Evolutionary conservation across 2,888 invertebrate genomes (phyloP).

Genomic region (Aporophyla lueneburgensis): DNA sequence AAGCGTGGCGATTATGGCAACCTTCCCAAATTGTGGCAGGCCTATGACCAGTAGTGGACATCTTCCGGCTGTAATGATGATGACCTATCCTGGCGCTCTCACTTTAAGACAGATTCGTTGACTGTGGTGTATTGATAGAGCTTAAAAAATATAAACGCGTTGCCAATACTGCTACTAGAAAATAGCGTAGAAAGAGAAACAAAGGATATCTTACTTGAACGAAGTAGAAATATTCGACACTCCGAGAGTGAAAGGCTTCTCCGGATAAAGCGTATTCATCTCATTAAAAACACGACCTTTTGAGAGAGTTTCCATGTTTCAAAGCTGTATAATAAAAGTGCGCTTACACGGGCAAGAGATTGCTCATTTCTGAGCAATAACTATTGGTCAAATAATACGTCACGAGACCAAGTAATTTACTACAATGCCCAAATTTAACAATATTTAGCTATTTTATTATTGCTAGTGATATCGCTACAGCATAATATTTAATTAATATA

Average conservation of each 20-base stretch:
- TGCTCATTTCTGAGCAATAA: neutral
- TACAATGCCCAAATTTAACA: too few species aligned
- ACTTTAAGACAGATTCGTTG: neutral
- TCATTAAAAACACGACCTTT: constrained; percentile 78
- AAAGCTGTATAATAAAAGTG: constrained; percentile 61
- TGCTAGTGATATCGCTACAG: too few species aligned
- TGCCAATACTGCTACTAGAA: neutral
- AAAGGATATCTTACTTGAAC: constrained; percentile 41
- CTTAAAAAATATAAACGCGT: neutral
- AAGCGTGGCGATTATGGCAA: too few species aligned
- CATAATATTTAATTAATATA: too few species aligned
- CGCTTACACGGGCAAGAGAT: neutral
- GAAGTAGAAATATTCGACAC: constrained; percentile 61
- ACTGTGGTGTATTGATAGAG: neutral
- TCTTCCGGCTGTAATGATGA: too few species aligned
- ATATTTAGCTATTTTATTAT: neutral
- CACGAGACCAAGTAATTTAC: neutral
- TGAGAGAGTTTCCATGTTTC: constrained; percentile 77
- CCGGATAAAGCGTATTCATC: constrained; percentile 75
- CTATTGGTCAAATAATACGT: neutral
- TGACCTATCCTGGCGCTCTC: too few species aligned
- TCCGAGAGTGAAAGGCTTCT: constrained; percentile 71
- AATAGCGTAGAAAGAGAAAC: constrained; percentile 33
- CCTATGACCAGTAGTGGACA: too few species aligned
- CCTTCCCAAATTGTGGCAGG: too few species aligned